Conservation (phyloP, 2,888 invertebrate species). For the Drosophila mimetica region DNA sequence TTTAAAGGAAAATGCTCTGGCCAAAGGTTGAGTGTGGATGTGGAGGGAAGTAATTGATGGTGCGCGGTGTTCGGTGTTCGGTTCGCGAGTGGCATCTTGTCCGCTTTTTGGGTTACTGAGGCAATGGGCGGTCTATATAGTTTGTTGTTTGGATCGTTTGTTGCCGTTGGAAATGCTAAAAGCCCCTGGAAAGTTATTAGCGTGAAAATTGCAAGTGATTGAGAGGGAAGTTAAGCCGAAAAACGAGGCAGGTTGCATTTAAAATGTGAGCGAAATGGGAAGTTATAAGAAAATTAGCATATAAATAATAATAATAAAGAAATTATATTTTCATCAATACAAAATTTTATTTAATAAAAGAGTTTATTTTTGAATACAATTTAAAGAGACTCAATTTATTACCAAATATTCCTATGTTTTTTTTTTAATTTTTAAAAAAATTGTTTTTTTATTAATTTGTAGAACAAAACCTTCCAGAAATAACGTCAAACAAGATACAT, state of each 20-base stretch:
- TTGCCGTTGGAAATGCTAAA: constrained; percentile 61
- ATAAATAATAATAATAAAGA: no score
- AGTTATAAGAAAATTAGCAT: not conserved
- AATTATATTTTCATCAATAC: no score
- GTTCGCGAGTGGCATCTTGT: constrained; percentile 12
- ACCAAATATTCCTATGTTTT: no score
- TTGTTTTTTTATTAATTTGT: no score
- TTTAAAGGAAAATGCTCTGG: constrained; percentile 62
- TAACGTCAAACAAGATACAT: no score
- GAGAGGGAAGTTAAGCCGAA: constrained; percentile 32
- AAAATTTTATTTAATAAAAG: no score
- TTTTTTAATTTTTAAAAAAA: no score
- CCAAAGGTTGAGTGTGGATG: constrained; percentile 51
- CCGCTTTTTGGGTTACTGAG: constrained; percentile 55
- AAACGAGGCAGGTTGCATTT: constrained; percentile 29
- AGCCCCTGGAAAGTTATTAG: constrained; percentile 61
- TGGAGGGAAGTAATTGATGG: constrained; percentile 41
- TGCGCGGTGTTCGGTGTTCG: constrained; percentile 7
- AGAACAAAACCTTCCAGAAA: no score
- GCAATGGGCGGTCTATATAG: constrained; percentile 47
- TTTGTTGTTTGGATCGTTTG: constrained; percentile 39
- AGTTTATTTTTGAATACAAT: no score
- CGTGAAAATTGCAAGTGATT: constrained; percentile 53
- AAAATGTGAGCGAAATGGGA: constrained; percentile 17
- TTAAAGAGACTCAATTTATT: no score